These are phyloP conservation scores for Platycheirus rosarum DNA, from an alignment of 2,888 invertebrate genomes.

Conservation along the genomic window DNA sequence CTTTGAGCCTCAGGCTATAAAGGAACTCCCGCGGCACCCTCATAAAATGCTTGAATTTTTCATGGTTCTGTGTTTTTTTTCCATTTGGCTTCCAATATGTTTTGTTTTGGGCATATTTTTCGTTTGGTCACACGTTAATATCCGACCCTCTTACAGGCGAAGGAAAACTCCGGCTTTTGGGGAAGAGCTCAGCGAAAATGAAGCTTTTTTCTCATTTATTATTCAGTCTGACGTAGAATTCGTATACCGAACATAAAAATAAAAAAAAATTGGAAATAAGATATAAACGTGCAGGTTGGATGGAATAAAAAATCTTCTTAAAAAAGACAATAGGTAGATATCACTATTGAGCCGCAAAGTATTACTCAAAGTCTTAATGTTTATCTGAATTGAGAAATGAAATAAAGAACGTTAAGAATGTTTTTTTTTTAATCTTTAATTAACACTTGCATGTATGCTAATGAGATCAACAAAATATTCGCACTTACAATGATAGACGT, in stretches of 20 bases:
- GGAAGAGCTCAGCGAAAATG: slow-evolving; percentile 43
- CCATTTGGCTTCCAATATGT: slow-evolving; percentile 60
- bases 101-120: slow-evolving; percentile 53
- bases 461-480: no score
- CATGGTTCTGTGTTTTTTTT: slow-evolving; percentile 54
- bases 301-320: neutral
- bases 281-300: neutral
- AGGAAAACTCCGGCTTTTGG: slow-evolving; percentile 16
- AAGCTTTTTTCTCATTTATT: slow-evolving; percentile 63
- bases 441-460: no score
- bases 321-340: neutral
- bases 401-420: neutral
- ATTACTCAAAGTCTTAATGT: neutral
- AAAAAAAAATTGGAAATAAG: slow-evolving; percentile 58
- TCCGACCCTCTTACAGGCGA: slow-evolving; percentile 24
- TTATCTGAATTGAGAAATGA: neutral
- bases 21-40: slow-evolving; percentile 69
- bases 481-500: no score
- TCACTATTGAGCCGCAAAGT: no score
- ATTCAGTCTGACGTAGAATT: slow-evolving; percentile 68
- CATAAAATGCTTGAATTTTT: slow-evolving; percentile 71
- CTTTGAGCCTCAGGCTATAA: slow-evolving; percentile 58
- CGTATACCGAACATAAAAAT: slow-evolving; percentile 58
- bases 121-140: slow-evolving; percentile 56
- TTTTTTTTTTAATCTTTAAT: no score